These are phyloP conservation scores for Gymnogyps californianus DNA, from an alignment of 2,113 vertebrate genomes.

Conservation along the genomic window DNA sequence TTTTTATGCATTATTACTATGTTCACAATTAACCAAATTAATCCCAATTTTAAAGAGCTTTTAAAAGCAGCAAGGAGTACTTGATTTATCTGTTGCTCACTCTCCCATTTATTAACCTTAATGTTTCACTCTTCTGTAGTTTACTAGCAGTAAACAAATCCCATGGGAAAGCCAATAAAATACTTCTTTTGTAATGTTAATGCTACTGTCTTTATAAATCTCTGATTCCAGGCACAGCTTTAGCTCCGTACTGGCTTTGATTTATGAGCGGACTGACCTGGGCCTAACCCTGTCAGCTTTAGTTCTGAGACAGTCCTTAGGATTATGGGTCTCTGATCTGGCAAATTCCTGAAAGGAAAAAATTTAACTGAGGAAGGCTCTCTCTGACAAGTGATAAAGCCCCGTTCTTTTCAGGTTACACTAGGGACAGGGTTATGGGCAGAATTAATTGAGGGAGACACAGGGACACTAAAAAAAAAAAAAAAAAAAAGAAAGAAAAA, in stretches of 20 bases:
- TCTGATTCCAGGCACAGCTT: background rate
- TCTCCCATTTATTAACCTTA: conserved; percentile 38
- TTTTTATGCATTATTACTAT: background rate
- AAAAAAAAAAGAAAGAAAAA: background rate
- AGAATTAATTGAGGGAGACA: conserved; percentile 59
- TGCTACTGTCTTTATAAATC: conserved; percentile 51
- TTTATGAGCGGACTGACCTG: conserved; percentile 47
- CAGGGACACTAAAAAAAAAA: background rate
- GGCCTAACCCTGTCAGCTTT: conserved; percentile 58
- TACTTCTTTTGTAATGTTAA: conserved; percentile 63
- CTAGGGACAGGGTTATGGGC: background rate
- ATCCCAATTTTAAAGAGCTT: background rate
- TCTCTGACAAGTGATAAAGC: conserved; percentile 53
- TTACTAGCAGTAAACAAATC: conserved; percentile 55
- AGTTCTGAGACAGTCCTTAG: conserved; percentile 23
- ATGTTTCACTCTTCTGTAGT: background rate
- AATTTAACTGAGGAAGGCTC: background rate
- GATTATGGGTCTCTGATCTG: conserved; percentile 40
- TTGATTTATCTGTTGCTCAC: background rate
- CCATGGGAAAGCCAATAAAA: conserved; percentile 37
- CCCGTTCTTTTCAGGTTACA: conserved; percentile 11
- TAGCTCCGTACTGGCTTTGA: conserved; percentile 40
- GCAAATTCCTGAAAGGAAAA: conserved; percentile 45
- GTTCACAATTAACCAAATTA: conserved; percentile 46
- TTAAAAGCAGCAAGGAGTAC: background rate